phyloP scores from a whole-genome alignment of 1,140 invertebrate genomes.

The Procambarus clarkii region DNA sequence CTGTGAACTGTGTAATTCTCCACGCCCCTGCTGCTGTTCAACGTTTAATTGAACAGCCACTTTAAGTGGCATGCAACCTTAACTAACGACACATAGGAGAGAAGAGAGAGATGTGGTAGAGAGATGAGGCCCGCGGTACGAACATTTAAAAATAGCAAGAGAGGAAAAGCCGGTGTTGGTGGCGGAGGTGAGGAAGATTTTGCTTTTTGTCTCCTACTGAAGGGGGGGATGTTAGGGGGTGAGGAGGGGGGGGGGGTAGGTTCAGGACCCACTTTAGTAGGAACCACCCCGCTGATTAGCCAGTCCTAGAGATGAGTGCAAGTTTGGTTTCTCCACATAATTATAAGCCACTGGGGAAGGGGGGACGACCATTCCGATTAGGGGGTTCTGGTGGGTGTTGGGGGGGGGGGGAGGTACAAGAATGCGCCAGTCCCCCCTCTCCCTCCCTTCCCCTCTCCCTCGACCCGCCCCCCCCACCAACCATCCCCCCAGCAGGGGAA shows the following conservation, averaged over 20 bases:
- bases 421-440: neutral
- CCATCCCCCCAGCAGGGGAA: neutral
- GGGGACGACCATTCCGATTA: neutral
- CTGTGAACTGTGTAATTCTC: neutral
- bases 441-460: neutral
- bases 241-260: neutral
- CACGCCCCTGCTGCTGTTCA: no score
- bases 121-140: neutral
- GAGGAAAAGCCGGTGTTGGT: slow-evolving; percentile 17
- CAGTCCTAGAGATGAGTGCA: no score
- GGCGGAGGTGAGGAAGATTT: neutral
- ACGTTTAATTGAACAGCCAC: no score
- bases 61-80: neutral
- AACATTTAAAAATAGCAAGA: neutral
- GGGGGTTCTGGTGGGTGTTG: neutral
- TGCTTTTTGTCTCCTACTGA: neutral
- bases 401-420: neutral
- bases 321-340: neutral
- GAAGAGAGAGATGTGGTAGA: neutral
- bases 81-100: neutral
- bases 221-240: no score
- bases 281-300: no score
- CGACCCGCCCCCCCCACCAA: neutral
- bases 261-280: neutral
- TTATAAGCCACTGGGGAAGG: neutral